A percentile compares a stretch with the other conserved stretches of the same genome.
Evolutionary conservation across 2,797 vertebrate species (phyloP).

Genomic region (Prionace glauca): DNA sequence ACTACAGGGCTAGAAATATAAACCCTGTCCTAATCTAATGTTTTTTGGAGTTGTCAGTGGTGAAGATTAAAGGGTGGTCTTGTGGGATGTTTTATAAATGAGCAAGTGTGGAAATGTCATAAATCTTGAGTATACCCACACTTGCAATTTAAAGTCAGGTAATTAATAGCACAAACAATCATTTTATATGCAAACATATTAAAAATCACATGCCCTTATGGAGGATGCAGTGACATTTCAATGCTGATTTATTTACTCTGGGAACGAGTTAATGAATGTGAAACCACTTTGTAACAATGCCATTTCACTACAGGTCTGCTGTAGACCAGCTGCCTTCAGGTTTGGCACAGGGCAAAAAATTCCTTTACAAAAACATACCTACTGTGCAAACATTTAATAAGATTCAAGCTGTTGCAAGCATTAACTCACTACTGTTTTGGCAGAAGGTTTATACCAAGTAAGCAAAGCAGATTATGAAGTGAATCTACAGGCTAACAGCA

Average conservation of each 20-base stretch:
- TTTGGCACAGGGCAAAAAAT: slow-evolving; percentile 14
- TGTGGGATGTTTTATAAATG: background rate
- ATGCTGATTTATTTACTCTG: background rate
- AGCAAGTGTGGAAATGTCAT: background rate
- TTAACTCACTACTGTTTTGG: slow-evolving; percentile 29
- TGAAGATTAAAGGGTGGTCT: background rate
- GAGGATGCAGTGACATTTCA: background rate
- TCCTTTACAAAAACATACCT: slow-evolving; percentile 34
- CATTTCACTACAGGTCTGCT: slow-evolving; percentile 14
- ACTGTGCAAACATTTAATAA: background rate
- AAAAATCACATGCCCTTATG: background rate
- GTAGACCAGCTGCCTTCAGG: background rate
- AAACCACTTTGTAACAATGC: background rate
- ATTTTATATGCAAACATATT: background rate
- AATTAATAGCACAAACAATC: slow-evolving; percentile 8
- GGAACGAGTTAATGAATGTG: background rate
- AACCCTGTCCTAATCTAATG: slow-evolving; percentile 5
- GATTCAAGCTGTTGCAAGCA: slow-evolving; percentile 1
- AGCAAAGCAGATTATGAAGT: background rate
- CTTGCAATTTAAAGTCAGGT: background rate
- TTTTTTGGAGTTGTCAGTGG: background rate
- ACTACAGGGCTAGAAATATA: background rate
- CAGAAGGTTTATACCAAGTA: background rate
- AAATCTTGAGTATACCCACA: background rate
- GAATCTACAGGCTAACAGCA: background rate